Conservation (phyloP, 2,113 vertebrate species). For the Spermophilus dauricus region DNA sequence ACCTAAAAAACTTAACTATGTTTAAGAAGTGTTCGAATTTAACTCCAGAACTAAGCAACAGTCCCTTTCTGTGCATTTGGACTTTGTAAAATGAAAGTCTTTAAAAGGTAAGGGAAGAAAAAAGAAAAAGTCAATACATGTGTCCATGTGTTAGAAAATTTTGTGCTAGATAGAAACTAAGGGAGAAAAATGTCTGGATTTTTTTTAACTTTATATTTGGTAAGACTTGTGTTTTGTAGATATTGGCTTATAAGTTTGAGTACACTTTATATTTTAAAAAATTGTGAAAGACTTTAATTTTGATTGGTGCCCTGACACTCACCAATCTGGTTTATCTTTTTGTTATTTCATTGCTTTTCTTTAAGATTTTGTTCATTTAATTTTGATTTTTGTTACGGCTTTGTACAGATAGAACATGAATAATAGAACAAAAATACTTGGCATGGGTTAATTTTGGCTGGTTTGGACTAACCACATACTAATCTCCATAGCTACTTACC, state of each 20-base stretch:
- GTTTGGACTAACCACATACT: background rate
- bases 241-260: background rate
- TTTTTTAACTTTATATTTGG: background rate
- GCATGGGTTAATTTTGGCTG: background rate
- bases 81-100: conserved; percentile 19
- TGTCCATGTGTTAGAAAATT: background rate
- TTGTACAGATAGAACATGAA: background rate
- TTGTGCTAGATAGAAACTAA: background rate
- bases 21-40: conserved; percentile 23
- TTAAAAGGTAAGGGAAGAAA: background rate
- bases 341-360: background rate
- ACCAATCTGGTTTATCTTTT: background rate
- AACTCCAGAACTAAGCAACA: background rate
- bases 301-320: background rate
- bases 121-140: background rate
- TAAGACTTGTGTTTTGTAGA: background rate
- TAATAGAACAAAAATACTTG: background rate
- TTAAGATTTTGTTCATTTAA: background rate
- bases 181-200: background rate
- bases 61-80: background rate
- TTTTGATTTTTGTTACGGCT: background rate
- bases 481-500: background rate
- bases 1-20: background rate
- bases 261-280: background rate
- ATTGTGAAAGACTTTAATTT: background rate